These are phyloP conservation scores for Mimumesa dahlbomi DNA, from an alignment of 2,888 invertebrate species.

Conservation along the genomic window DNA sequence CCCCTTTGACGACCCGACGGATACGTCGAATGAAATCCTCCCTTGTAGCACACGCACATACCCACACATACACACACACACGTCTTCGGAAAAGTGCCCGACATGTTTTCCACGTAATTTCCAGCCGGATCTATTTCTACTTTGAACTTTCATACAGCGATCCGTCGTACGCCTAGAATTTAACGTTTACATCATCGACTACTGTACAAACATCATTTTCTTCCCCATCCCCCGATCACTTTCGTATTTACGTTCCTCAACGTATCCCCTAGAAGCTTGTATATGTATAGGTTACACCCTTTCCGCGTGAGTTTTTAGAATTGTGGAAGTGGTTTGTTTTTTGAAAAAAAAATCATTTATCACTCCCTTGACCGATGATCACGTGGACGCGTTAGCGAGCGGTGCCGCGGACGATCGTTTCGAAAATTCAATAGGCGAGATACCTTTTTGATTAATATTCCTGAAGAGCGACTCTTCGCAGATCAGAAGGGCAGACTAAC, in stretches of 20 bases:
- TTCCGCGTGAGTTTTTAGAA: too few species aligned
- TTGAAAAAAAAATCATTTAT: too few species aligned
- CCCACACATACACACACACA: conserved; percentile 6
- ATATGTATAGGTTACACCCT: too few species aligned
- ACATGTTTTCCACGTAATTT: conserved; percentile 24
- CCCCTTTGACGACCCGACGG: conserved; percentile 25
- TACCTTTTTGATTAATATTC: conserved; percentile 44
- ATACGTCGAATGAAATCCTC: conserved; percentile 43
- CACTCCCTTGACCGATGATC: too few species aligned
- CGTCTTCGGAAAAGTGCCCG: conserved; percentile 6
- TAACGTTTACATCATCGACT: too few species aligned
- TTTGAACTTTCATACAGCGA: not conserved
- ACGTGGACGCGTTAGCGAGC: not conserved
- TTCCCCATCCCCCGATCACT: too few species aligned
- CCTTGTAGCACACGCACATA: conserved; percentile 5
- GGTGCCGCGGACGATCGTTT: conserved; percentile 20
- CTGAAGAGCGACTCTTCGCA: conserved; percentile 45
- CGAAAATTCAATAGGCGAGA: conserved; percentile 33
- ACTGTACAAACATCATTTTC: too few species aligned
- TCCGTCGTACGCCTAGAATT: too few species aligned
- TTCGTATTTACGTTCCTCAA: too few species aligned
- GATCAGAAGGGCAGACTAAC: conserved; percentile 50
- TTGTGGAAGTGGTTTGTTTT: too few species aligned
- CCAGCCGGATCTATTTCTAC: conserved; percentile 11
- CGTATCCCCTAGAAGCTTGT: too few species aligned